A percentile compares a stretch with the other conserved stretches of the same genome.
Conservation (phyloP, 2,113 vertebrate genomes). For the Montifringilla adamsi region DNA sequence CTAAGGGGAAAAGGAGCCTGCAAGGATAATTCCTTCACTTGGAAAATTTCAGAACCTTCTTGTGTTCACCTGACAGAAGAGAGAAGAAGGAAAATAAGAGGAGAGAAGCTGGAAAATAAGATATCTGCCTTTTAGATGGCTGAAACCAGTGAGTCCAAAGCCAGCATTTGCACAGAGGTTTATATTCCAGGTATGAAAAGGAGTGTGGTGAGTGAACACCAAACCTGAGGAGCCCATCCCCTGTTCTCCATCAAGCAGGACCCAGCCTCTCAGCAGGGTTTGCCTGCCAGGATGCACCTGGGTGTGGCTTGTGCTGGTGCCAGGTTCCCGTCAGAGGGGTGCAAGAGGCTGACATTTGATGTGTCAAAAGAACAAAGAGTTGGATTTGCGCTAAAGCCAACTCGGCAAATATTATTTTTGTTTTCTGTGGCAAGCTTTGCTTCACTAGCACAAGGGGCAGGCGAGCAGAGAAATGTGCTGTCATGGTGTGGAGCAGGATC, state of each 20-base stretch:
- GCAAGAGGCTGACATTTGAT: not conserved
- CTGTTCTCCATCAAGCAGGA: no score
- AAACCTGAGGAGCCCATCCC: not conserved
- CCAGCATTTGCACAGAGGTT: not conserved
- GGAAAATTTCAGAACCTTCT: not conserved
- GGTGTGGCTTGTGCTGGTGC: not conserved
- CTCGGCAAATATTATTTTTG: constrained; percentile 20
- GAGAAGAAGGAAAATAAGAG: not conserved
- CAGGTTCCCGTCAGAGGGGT: not conserved
- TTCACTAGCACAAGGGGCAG: not conserved
- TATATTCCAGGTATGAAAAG: not conserved
- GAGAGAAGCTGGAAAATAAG: not conserved
- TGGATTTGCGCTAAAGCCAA: not conserved
- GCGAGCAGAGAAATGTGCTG: not conserved
- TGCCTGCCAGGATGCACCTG: not conserved
- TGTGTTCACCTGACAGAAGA: not conserved
- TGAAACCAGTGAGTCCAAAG: not conserved
- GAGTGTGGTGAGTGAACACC: no score
- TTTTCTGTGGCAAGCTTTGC: not conserved
- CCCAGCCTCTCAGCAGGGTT: not conserved
- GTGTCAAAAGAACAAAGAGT: not conserved
- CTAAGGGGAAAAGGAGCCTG: not conserved
- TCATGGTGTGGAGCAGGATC: not conserved
- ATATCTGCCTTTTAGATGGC: not conserved
- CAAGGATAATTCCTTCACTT: not conserved